A percentile compares a stretch with the other conserved stretches of the same genome.
phyloP scores from a whole-genome alignment of 1,140 invertebrate species.

The Bicyclus anynana region DNA sequence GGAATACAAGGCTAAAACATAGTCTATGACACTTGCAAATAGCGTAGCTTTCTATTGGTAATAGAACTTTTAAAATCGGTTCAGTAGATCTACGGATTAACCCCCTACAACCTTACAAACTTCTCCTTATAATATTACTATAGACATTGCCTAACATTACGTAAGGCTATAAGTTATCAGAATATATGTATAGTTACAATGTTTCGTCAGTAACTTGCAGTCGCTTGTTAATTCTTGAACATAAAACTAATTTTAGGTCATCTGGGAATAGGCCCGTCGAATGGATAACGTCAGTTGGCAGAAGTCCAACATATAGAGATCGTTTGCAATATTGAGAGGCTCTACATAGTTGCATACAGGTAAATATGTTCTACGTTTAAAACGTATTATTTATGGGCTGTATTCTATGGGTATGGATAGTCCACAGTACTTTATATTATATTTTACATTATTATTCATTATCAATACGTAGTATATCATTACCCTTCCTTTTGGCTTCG shows the following conservation, averaged over 20 bases:
- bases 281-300: conserved; percentile 7
- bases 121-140: too few relatives aligned
- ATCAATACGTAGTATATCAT: too few relatives aligned
- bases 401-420: neutral
- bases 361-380: conserved; percentile 3
- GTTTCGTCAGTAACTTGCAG: neutral
- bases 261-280: conserved; percentile 4
- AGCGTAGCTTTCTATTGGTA: too few relatives aligned
- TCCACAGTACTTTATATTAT: neutral
- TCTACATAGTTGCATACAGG: conserved; percentile 1
- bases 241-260: conserved; percentile 6
- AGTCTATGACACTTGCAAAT: too few relatives aligned
- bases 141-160: too few relatives aligned
- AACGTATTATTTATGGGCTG: neutral
- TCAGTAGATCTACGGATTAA: too few relatives aligned
- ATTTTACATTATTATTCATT: too few relatives aligned
- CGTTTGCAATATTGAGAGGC: conserved; percentile 8
- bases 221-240: conserved; percentile 1
- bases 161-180: neutral
- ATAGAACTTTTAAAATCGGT: too few relatives aligned
- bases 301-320: conserved; percentile 5
- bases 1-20: too few relatives aligned
- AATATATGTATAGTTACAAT: neutral
- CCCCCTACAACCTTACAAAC: too few relatives aligned
- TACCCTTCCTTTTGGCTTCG: too few relatives aligned